These are phyloP conservation scores for Leucoma salicis DNA, from an alignment of 2,888 invertebrate species.

Conservation along the genomic window DNA sequence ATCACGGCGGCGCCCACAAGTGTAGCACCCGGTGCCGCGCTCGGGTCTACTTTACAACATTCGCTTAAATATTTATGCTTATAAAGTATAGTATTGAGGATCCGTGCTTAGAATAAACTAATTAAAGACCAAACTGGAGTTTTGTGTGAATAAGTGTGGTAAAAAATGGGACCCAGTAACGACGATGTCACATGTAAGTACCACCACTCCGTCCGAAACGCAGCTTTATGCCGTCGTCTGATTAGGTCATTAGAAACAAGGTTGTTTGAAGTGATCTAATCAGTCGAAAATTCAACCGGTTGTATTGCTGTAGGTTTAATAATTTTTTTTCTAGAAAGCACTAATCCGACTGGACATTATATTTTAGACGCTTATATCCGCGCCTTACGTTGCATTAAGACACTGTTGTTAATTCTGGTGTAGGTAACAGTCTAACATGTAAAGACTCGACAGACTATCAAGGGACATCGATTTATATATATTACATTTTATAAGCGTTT, in stretches of 20 bases:
- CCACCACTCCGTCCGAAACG: background rate
- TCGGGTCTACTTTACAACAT: conserved; percentile 44
- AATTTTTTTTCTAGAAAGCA: background rate
- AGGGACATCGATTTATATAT: too few relatives aligned
- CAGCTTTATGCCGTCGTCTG: background rate
- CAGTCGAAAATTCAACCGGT: too few relatives aligned
- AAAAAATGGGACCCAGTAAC: conserved; percentile 59
- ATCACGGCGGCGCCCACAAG: conserved; percentile 46
- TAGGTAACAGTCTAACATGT: too few relatives aligned
- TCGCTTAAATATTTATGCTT: background rate
- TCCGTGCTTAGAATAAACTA: conserved; percentile 29
- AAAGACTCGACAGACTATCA: conserved; percentile 8
- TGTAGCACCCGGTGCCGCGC: conserved; percentile 49
- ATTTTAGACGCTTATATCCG: conserved; percentile 8
- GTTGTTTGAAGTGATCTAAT: background rate
- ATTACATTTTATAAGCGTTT: too few relatives aligned
- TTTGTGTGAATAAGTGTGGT: conserved; percentile 22
- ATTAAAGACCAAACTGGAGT: background rate
- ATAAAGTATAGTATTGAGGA: conserved; percentile 25
- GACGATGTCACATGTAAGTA: conserved; percentile 62
- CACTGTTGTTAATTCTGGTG: conserved; percentile 32
- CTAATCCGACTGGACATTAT: background rate
- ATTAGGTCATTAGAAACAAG: conserved; percentile 2
- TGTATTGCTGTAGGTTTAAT: too few relatives aligned
- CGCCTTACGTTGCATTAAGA: conserved; percentile 26